Base-by-base conservation (phyloP, 2,888 invertebrate genomes). In the Caenorhabditis zanzibari region DNA sequence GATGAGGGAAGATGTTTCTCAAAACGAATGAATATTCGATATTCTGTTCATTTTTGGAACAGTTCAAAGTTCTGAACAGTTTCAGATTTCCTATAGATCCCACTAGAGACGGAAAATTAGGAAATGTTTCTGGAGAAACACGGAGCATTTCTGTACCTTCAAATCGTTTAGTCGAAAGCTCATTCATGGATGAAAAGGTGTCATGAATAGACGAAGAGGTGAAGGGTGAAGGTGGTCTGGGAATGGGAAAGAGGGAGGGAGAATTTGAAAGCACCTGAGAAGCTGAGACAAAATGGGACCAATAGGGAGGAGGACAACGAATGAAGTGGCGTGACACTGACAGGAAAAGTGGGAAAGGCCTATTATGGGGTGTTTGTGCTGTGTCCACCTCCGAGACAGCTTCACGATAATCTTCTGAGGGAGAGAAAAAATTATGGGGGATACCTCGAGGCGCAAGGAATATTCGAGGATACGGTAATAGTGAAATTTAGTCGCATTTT, bases 151-250 rank as follows among this genome's bases (percentile, higher is more conserved):
- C 9, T 16, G 1, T 32, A 14, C 58, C n/a, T 35, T 49, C 44
- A 35, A 10, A 4, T 49, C 47, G 32, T 58, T 56, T 56, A 66
- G 64, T 75, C 75, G 56, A 66, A 66, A 75, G 75, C 75, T 75
- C 75, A 75, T 75, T 75, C 66, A 75, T 63, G 75, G 32, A 63
- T 75, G 74, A 66, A 73, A 75, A 75, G 75, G 75, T 75, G 75
- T 75, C 75, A 75, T 75, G 75, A 75, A 75, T 75, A 75, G 63
- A 47, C 54, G 68, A 54, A 22, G 63, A 54, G 54, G 68, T 38
- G 26, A 54, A 54, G 38, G 52, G 54, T 54, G 24, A 49, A 49
- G 54, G 68, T 22, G 35, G 35, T n/a, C n/a, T n/a, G n/a, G n/a
- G n/a, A n/a, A 19, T 24, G 16, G 64, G 68, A 49, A 56, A 16